These are phyloP conservation scores for Bhutanitis thaidina DNA, from an alignment of 2,888 invertebrate species.

Conservation along the genomic window DNA sequence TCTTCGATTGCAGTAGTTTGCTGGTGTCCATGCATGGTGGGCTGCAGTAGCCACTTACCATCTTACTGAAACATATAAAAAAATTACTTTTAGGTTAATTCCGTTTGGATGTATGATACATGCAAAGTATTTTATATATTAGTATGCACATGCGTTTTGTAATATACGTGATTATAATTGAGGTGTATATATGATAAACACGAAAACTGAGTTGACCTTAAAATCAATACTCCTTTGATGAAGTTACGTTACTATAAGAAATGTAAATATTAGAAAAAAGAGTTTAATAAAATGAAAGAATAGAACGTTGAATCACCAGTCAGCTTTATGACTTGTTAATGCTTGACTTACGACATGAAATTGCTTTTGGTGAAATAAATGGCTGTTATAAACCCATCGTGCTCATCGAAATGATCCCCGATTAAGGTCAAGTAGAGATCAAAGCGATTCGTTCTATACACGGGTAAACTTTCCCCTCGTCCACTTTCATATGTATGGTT, in stretches of 20 bases:
- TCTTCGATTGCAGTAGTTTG: too few species aligned
- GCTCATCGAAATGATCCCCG: conserved; percentile 11
- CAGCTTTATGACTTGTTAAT: conserved; percentile 1
- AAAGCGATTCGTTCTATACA: conserved; percentile 17
- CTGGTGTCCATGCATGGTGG: too few species aligned
- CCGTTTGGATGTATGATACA: too few species aligned
- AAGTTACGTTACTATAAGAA: neutral
- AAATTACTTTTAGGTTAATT: too few species aligned
- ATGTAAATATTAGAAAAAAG: neutral
- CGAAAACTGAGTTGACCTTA: conserved; percentile 18
- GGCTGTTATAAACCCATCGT: conserved; percentile 6
- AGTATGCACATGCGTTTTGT: too few species aligned
- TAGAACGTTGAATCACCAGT: neutral
- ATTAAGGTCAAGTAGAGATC: conserved; percentile 22
- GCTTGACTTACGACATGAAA: conserved; percentile 6
- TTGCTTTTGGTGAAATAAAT: conserved; percentile 13
- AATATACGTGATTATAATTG: too few species aligned
- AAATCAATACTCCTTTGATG: neutral
- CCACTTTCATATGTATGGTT: conserved; percentile 6
- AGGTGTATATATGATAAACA: too few species aligned
- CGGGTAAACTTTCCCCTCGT: conserved; percentile 9
- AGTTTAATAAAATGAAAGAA: neutral
- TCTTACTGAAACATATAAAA: too few species aligned
- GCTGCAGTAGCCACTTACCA: too few species aligned
- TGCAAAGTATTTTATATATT: too few species aligned